A percentile compares a stretch with the other conserved stretches of the same genome.
phyloP scores from a whole-genome alignment of 2,113 vertebrate species.

The Nicator chloris region DNA sequence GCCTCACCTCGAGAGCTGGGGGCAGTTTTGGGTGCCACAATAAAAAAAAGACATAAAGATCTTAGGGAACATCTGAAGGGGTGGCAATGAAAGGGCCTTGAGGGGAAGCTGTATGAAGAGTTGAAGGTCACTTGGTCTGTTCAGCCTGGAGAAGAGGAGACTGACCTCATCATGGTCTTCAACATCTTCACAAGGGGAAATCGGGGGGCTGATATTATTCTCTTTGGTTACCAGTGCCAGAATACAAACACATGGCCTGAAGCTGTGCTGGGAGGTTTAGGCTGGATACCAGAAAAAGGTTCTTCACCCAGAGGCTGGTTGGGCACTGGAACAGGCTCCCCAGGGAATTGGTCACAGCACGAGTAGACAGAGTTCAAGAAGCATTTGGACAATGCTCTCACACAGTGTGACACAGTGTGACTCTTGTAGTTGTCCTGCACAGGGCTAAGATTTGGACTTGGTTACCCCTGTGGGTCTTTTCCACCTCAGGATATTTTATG shows the following conservation, averaged over 20 bases:
- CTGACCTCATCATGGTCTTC: neutral
- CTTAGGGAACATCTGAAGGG: fast-evolving
- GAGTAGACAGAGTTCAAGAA: neutral
- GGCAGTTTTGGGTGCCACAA: fast-evolving
- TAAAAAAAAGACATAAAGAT: neutral
- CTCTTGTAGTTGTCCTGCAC: neutral
- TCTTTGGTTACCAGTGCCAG: neutral
- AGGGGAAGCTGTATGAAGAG: neutral
- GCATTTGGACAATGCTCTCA: neutral
- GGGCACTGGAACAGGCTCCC: neutral
- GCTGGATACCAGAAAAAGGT: neutral
- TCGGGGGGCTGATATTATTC: fast-evolving
- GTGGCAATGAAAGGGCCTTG: neutral
- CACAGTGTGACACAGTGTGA: neutral
- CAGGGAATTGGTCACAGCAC: neutral
- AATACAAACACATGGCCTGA: fast-evolving
- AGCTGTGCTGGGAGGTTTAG: neutral
- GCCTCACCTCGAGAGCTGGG: neutral
- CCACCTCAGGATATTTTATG: neutral
- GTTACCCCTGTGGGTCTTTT: neutral
- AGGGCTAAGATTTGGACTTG: neutral
- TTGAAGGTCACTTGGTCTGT: neutral
- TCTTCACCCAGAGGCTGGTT: neutral
- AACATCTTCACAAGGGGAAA: no score
- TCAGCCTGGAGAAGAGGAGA: neutral